These are phyloP conservation scores for Acronicta psi DNA, from an alignment of 2,888 invertebrate genomes.

Conservation along the genomic window DNA sequence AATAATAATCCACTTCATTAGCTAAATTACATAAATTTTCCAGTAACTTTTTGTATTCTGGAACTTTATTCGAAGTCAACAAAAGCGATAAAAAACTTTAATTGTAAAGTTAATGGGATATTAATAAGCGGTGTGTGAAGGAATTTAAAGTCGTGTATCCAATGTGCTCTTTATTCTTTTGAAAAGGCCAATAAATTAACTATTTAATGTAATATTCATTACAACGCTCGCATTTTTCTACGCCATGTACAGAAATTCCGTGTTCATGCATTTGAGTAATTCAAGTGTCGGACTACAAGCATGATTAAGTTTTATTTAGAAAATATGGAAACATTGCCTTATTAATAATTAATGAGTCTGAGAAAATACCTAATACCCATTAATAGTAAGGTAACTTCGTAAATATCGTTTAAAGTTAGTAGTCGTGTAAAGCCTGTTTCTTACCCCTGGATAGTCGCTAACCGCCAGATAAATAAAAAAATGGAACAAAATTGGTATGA, in stretches of 20 bases:
- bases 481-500: too few species aligned
- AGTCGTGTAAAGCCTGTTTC: too few species aligned
- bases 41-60: background rate
- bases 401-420: conserved; percentile 2
- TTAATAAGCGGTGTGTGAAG: conserved; percentile 34
- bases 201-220: conserved; percentile 58
- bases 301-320: conserved; percentile 34
- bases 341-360: background rate
- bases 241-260: conserved; percentile 46
- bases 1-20: conserved; percentile 29
- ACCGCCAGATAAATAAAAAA: too few species aligned
- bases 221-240: conserved; percentile 49
- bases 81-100: conserved; percentile 23
- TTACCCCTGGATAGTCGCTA: too few species aligned
- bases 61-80: conserved; percentile 10
- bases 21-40: conserved; percentile 19
- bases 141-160: conserved; percentile 41
- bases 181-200: conserved; percentile 50
- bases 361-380: background rate
- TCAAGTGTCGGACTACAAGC: conserved; percentile 29
- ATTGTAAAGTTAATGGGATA: conserved; percentile 35
- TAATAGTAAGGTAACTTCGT: background rate
- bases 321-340: conserved; percentile 31
- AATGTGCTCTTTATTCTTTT: conserved; percentile 53
- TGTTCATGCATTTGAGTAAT: conserved; percentile 33